Evolutionary conservation across 2,797 vertebrate genomes (phyloP).

Genomic region (Clarias pachynema): DNA sequence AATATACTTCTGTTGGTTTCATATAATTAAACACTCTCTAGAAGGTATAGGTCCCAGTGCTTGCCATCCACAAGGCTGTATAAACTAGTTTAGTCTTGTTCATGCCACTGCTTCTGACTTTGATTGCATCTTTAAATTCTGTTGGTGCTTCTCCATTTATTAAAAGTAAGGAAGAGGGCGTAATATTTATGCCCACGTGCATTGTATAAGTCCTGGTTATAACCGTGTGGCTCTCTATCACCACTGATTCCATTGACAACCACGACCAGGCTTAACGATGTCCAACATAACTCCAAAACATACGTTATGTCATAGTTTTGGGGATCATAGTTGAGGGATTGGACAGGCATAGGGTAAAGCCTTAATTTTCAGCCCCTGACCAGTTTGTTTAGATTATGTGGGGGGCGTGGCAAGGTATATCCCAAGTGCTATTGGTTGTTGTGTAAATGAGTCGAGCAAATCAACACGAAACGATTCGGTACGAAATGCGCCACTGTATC

Average conservation of each 20-base stretch:
- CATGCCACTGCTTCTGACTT: background rate
- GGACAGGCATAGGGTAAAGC: background rate
- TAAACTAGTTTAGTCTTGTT: background rate
- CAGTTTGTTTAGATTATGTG: background rate
- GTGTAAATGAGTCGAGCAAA: background rate
- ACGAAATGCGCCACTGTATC: too few relatives aligned
- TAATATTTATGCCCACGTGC: background rate
- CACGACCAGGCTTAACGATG: background rate
- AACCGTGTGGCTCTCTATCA: background rate
- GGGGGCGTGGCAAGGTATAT: background rate
- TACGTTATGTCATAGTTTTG: background rate
- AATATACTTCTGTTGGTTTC: background rate
- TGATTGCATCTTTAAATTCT: background rate
- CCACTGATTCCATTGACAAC: background rate
- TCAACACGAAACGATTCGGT: background rate
- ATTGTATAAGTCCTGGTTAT: background rate
- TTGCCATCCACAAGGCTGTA: too few relatives aligned
- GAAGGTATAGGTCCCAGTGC: background rate
- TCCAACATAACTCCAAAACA: background rate
- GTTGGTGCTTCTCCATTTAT: background rate
- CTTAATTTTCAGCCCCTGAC: too few relatives aligned
- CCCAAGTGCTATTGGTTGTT: background rate
- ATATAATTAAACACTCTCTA: background rate
- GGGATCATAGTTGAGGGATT: background rate
- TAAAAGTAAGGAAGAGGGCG: too few relatives aligned